These are phyloP conservation scores for Ceratina calcarata DNA, from an alignment of 1,140 invertebrate genomes.

Conservation along the genomic window DNA sequence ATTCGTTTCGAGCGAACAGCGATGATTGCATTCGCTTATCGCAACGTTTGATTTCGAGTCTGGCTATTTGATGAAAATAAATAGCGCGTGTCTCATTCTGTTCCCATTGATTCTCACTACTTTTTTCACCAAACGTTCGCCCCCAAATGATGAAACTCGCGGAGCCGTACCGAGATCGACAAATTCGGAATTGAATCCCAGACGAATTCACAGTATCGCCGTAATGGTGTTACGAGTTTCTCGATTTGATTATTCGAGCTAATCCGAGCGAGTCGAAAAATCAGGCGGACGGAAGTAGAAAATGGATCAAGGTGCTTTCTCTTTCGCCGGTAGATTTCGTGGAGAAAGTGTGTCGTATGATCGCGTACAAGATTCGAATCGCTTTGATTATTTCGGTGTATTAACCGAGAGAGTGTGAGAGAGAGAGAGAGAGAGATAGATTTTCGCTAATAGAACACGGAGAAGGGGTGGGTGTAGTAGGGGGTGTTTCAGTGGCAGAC, in stretches of 20 bases:
- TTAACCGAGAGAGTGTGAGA: neutral
- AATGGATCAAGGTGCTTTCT: conserved; percentile 23
- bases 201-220: no score
- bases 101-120: neutral
- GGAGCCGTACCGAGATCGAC: neutral
- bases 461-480: neutral
- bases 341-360: conserved; percentile 32
- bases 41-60: conserved; percentile 24
- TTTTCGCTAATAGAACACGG: neutral
- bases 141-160: no score
- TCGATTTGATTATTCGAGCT: no score
- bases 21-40: conserved; percentile 54
- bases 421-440: neutral
- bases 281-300: no score
- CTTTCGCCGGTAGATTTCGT: conserved; percentile 24
- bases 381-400: no score
- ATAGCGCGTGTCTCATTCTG: conserved; percentile 9
- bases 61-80: conserved; percentile 6
- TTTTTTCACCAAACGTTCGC: neutral
- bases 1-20: conserved; percentile 54
- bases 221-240: no score
- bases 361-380: neutral
- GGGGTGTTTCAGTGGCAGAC: conserved; percentile 43
- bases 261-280: no score
- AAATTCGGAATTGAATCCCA: neutral